Evolutionary conservation across 92 coral and sea anemone species (phyloP).

Genomic region (Zoanthus sansibaricus): DNA sequence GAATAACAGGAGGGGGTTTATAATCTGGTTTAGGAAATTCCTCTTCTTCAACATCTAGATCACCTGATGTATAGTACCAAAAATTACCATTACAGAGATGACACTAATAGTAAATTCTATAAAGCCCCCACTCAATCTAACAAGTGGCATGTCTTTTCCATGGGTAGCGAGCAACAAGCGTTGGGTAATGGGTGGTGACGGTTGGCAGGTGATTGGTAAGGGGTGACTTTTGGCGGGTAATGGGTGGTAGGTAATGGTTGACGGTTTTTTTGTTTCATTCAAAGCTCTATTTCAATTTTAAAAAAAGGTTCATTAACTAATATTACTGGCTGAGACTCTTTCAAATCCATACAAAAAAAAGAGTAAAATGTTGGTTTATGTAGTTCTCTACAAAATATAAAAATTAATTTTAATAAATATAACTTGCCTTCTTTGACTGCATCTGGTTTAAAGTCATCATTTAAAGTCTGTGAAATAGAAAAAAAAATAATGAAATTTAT

Average conservation of each 20-base stretch:
- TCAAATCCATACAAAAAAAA: no score
- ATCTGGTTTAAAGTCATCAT: conserved; percentile 73
- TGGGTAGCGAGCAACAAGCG: no score
- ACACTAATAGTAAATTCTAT: not conserved
- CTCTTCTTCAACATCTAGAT: conserved; percentile 94
- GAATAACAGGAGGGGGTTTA: conserved; percentile 88
- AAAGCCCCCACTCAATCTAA: not conserved
- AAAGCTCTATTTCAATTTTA: no score
- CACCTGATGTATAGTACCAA: conserved; percentile 51
- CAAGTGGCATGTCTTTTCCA: not conserved
- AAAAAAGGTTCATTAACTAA: no score
- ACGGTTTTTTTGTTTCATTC: no score
- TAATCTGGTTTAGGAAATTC: conserved; percentile 88
- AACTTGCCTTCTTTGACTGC: conserved; percentile 73
- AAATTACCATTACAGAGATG: not conserved
- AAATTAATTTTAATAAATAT: not conserved
- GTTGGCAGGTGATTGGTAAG: no score
- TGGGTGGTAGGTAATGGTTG: no score
- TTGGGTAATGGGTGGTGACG: no score
- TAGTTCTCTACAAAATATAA: not conserved
- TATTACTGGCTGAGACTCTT: no score
- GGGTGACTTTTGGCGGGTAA: no score
- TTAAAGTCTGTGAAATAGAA: conserved; percentile 50
- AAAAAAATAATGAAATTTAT: not conserved
- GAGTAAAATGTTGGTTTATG: not conserved